Base-by-base conservation (phyloP, 2,888 invertebrate genomes). In the Auanema freiburgensis region DNA sequence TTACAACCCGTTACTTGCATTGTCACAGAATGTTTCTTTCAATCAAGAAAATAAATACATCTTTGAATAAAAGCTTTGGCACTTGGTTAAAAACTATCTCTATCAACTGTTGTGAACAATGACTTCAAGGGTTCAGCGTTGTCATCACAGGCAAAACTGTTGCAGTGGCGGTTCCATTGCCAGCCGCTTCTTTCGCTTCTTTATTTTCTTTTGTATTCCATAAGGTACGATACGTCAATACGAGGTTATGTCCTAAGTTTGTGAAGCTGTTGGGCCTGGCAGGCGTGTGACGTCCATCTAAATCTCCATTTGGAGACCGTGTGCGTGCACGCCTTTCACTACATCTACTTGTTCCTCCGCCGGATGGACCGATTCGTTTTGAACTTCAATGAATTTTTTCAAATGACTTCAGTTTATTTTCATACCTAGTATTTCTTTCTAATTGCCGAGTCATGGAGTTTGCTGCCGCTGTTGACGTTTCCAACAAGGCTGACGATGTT, bases 161-260 rank as follows among this genome's bases (percentile, higher is more conserved):
- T n/a, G n/a, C n/a, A n/a, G n/a, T n/a, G n/a, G n/a, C n/a, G n/a
- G n/a, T n/a, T n/a, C n/a, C n/a, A n/a, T n/a, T n/a, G n/a, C n/a
- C n/a, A n/a, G n/a, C n/a, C n/a, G n/a, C n/a, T n/a, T n/a, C n/a
- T n/a, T n/a, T n/a, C n/a, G n/a, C n/a, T n/a, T n/a, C n/a, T n/a
- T n/a, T n/a, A n/a, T n/a, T n/a, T n/a, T 62, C 50, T 3, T 73
- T 71, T 46, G 71, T 76, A 42, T 72, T 67, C 57, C 72, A 65
- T 14, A 76, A 70, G 16, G 71, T 74, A 33, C 70, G 63, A 58
- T 76, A 76, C 52, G 76, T 76, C n/a, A 76, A 67, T 2, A 79
- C 80, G 40, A 81, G 69, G 59, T 82, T 82, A 59, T 80, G 79
- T 0, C 81, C 80, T 49, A 81, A 76, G 66, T 81, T 81, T 0